Base-by-base conservation (phyloP, 2,113 vertebrate genomes). In the Menidia beryllina region DNA sequence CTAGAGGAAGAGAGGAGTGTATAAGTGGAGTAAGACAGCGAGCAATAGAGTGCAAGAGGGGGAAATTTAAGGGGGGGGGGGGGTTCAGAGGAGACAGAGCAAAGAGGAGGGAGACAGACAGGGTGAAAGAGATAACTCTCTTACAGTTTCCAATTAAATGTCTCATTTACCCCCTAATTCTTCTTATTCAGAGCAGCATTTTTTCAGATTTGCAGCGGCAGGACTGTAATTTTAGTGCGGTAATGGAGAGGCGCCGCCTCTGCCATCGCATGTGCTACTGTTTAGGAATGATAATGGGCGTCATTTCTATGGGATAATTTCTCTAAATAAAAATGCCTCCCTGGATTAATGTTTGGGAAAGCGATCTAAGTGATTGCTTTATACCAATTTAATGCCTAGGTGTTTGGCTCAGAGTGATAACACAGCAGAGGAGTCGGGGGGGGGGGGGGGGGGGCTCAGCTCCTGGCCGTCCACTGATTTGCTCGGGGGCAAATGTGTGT, bases 121-220 rank as follows among this genome's bases (percentile, higher is more conserved):
- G 85, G 70, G 72, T 75, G 79, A 69, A 69, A 72, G 70, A 86
- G 79, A 88, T 73, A 68, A 73, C 77, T 72, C 84, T 84, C 86
- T 89, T 82, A 84, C 81, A 82, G 83, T 87, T 91, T 93, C 85
- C 90, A 93, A 94, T 93, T 93, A 93, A 94, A 93, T 91, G 91
- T 93, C 86, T 92, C 91, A 94, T 94, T 94, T 91, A 87, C 84
- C 70, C 81, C 65, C 73, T 94, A 89, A 94, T 93, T 93, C 85
- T 80, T 92, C 89, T 87, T 86, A 86, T 92, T 88, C 88, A 79
- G 77, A 75, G 84, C 81, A 74, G 77, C 86, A 69, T 89, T 90
- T 84, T 85, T 85, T 91, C 78, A 86, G 82, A 90, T 88, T 84
- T 82, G 81, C 81, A 77, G 87, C 75, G 48, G 88, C 83, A 77